These are phyloP conservation scores for Agonopterix alstromeriana DNA, from an alignment of 2,888 invertebrate genomes.

Conservation along the genomic window DNA sequence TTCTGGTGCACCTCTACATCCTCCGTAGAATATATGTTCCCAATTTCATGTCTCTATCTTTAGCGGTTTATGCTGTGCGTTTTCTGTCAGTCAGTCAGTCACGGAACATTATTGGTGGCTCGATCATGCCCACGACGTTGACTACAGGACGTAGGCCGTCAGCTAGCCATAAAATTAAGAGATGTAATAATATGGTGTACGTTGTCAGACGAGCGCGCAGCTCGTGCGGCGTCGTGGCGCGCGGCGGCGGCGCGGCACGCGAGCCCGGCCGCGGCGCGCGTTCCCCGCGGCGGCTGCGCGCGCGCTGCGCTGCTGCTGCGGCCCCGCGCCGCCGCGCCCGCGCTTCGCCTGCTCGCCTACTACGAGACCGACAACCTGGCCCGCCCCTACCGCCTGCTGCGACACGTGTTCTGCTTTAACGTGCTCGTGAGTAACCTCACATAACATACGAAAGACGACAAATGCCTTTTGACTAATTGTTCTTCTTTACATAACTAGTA, in stretches of 20 bases:
- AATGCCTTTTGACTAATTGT: too few relatives aligned
- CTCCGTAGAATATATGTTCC: too few relatives aligned
- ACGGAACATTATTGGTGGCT: too few relatives aligned
- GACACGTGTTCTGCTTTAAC: conserved; percentile 51
- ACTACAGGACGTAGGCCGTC: too few relatives aligned
- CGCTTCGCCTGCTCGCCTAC: conserved; percentile 48
- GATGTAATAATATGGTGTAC: neutral
- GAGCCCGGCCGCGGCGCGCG: conserved; percentile 13
- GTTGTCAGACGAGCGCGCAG: conserved; percentile 54
- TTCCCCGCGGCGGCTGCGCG: conserved; percentile 21
- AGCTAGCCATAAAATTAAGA: too few relatives aligned
- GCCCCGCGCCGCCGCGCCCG: conserved; percentile 30
- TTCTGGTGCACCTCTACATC: too few relatives aligned
- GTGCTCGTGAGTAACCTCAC: conserved; percentile 25
- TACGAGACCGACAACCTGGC: conserved; percentile 45
- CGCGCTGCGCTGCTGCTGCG: conserved; percentile 41
- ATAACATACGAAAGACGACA: too few relatives aligned
- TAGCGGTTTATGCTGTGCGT: too few relatives aligned
- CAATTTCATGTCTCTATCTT: too few relatives aligned
- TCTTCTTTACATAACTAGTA: too few relatives aligned
- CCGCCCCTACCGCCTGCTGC: conserved; percentile 39
- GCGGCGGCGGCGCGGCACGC: conserved; percentile 32
- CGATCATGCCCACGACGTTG: too few relatives aligned
- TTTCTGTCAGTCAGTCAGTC: too few relatives aligned
- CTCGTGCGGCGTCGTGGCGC: conserved; percentile 39